Conservation (phyloP, 2,113 vertebrate species). For the Myotis brandtii region DNA sequence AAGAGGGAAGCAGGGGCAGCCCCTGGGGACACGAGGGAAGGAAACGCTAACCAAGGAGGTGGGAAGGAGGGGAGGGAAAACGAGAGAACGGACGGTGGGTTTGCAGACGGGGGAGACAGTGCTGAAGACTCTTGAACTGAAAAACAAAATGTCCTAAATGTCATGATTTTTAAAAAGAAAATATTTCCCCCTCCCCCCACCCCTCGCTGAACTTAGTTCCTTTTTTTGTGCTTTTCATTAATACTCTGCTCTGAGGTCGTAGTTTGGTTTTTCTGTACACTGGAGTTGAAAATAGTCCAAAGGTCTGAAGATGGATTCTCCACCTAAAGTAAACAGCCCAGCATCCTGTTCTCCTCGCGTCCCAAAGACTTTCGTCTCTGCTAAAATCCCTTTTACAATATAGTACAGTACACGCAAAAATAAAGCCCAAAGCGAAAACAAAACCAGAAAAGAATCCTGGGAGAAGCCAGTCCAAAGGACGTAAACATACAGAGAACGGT, state of each 20-base stretch:
- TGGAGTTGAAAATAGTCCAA: conserved; percentile 95
- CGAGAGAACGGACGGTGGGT: conserved; percentile 10
- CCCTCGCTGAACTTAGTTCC: conserved; percentile 93
- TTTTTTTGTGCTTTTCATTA: conserved; percentile 99
- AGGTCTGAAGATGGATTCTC: conserved; percentile 91
- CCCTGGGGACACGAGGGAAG: conserved; percentile 67
- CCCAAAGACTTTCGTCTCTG: conserved; percentile 94
- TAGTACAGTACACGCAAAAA: conserved; percentile 94
- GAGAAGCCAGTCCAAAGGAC: conserved; percentile 93
- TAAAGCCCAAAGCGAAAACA: conserved; percentile 81
- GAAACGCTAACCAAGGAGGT: conserved; percentile 83
- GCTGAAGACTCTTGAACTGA: conserved; percentile 86
- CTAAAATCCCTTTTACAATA: conserved; percentile 99
- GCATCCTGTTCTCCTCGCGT: conserved; percentile 90
- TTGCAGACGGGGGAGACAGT: conserved; percentile 82
- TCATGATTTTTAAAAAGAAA: conserved; percentile 86
- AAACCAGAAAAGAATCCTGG: conserved; percentile 90
- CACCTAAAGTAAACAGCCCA: conserved; percentile 96
- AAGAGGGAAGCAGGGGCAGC: conserved; percentile 55
- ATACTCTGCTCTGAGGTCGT: conserved; percentile 99
- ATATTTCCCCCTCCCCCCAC: conserved; percentile 73
- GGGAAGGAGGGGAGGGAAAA: background rate
- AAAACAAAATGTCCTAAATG: conserved; percentile 87
- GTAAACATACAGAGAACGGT: conserved; percentile 95
- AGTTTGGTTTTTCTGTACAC: conserved; percentile 99